phyloP scores from a whole-genome alignment of 2,888 invertebrate species.

The Amphipoea lucens region DNA sequence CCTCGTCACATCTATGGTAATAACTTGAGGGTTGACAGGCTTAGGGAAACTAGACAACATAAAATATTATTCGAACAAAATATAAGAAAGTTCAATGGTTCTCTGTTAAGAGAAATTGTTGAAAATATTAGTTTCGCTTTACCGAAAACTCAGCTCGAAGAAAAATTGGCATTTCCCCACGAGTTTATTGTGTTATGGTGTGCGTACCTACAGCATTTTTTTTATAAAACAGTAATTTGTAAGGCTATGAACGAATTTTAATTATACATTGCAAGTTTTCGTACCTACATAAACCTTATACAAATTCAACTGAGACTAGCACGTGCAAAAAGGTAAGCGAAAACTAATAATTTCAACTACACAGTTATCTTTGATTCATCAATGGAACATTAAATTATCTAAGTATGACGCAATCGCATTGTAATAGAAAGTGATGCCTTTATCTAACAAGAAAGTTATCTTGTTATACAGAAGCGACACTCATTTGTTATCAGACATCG shows the following conservation, averaged over 20 bases:
- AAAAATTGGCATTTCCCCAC: too few species aligned
- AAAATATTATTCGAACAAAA: constrained; percentile 34
- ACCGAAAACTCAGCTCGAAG: neutral
- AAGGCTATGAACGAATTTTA: neutral
- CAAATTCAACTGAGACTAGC: neutral
- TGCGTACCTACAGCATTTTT: neutral
- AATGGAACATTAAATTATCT: constrained; percentile 25
- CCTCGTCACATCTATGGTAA: constrained; percentile 73
- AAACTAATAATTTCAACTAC: neutral
- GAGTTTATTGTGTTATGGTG: neutral
- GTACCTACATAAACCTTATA: neutral
- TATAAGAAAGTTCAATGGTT: constrained; percentile 3
- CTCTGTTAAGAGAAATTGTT: neutral
- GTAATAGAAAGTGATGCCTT: constrained; percentile 61
- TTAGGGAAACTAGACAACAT: constrained; percentile 24
- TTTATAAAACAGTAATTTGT: neutral
- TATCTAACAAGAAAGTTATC: constrained; percentile 59
- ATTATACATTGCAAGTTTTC: neutral
- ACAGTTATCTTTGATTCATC: constrained; percentile 17
- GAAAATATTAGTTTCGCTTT: neutral
- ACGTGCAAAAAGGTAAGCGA: neutral
- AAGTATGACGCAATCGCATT: constrained; percentile 48
- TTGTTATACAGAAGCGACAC: constrained; percentile 53
- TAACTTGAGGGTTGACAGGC: constrained; percentile 69
- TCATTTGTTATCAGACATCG: constrained; percentile 67